Evolutionary conservation across 2,113 vertebrate species (phyloP).

Genomic region (Syrrhaptes paradoxus): DNA sequence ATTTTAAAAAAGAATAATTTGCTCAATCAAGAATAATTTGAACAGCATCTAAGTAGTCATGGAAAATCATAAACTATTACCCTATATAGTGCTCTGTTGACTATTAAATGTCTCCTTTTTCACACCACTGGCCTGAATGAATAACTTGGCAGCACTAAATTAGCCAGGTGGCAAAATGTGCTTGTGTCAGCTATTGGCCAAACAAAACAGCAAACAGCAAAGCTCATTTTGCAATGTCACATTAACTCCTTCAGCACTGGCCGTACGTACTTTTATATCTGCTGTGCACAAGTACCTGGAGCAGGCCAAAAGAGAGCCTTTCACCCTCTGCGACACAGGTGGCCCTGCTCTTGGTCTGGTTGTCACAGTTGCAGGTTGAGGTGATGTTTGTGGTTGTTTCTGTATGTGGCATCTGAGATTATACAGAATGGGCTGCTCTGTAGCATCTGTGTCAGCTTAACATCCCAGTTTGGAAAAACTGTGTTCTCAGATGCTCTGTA

Average conservation of each 20-base stretch:
- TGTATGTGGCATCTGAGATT: background rate
- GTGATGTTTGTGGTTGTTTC: background rate
- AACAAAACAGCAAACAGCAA: conserved; percentile 72
- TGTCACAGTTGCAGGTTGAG: background rate
- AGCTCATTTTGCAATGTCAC: conserved; percentile 69
- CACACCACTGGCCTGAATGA: conserved; percentile 77
- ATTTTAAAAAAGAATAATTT: conserved; percentile 54
- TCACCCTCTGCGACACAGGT: background rate
- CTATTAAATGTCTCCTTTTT: conserved; percentile 80
- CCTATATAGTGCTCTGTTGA: conserved; percentile 73
- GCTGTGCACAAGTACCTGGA: background rate
- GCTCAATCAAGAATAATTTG: conserved; percentile 68
- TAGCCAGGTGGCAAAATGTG: conserved; percentile 75
- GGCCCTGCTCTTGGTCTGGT: background rate
- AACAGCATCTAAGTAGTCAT: conserved; percentile 61
- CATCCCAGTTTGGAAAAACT: background rate
- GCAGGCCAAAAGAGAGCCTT: background rate
- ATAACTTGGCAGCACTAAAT: conserved; percentile 78
- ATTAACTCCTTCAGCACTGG: conserved; percentile 63
- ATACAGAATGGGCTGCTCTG: background rate
- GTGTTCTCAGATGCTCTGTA: background rate
- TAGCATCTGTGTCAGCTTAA: background rate
- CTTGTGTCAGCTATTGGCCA: conserved; percentile 75
- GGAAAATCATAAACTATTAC: conserved; percentile 79
- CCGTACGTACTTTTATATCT: background rate